Evolutionary conservation across 2,797 vertebrate species (phyloP).

Genomic region (Anableps anableps): DNA sequence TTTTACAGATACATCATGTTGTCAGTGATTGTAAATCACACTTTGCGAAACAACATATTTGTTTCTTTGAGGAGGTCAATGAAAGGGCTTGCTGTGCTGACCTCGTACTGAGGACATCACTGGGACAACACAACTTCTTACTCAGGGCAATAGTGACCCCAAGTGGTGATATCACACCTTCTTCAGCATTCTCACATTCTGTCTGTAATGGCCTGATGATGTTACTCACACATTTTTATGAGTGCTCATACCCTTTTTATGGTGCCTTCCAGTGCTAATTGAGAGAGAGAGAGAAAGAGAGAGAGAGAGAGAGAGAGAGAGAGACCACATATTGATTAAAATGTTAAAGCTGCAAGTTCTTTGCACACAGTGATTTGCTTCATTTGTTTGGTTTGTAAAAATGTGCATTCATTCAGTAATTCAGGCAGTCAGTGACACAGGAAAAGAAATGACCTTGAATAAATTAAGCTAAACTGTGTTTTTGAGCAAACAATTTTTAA

Average conservation of each 20-base stretch:
- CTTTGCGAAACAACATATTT: not conserved
- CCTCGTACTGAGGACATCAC: slow-evolving; percentile 56
- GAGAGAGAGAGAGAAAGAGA: not conserved
- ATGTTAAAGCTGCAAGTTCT: not conserved
- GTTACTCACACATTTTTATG: not conserved
- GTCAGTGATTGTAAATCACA: not conserved
- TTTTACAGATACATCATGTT: not conserved
- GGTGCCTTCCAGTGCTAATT: too few relatives aligned
- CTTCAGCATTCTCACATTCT: not conserved
- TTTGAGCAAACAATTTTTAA: not conserved
- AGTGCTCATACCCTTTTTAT: not conserved
- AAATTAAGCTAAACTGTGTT: slow-evolving; percentile 1
- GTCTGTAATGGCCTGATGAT: not conserved
- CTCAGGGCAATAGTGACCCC: slow-evolving; percentile 69
- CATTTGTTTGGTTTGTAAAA: slow-evolving; percentile 13
- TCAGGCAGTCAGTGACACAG: slow-evolving; percentile 38
- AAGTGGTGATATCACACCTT: slow-evolving; percentile 44
- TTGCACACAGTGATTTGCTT: slow-evolving; percentile 22
- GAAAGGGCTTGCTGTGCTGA: slow-evolving; percentile 35
- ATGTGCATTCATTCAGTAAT: slow-evolving; percentile 26
- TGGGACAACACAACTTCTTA: not conserved
- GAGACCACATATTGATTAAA: not conserved
- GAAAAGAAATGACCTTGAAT: slow-evolving; percentile 23
- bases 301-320: too few relatives aligned
- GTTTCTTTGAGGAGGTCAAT: slow-evolving; percentile 42